Base-by-base conservation (phyloP, 2,797 vertebrate genomes). In the Pipistrellus nathusii region DNA sequence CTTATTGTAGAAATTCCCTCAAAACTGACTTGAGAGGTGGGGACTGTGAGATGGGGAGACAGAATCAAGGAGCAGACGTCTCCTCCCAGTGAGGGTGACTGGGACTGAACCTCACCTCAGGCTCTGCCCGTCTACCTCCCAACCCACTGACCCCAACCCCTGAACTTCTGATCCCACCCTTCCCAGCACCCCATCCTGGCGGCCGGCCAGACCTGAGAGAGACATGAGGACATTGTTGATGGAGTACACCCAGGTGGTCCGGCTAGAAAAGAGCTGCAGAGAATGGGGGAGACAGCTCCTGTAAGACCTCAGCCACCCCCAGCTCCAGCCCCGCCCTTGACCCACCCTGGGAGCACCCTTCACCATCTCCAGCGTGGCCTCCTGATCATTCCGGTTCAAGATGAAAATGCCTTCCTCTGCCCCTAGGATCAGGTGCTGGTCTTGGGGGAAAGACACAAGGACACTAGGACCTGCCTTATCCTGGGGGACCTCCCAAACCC, bases 331-430 rank as follows among this genome's bases (percentile, higher is more conserved):
- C 25, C 0, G 1, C 21, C 73, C 84, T 48, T 0, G 1, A 18
- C n/a, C 46, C 62, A 21, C 35, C 32, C 76, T 1, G 3, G 41
- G 44, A 1, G 1, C 73, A 46, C 13, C 38, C 41, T 98, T 97
- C 97, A 99, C 99, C 99, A 99, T 98, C 93, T 99, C 99, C 97
- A 99, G 98, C 0, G 99, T 99, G 87, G 99, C 98, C 81, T 99
- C 99, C 0, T 98, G 80, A 30, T 99, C 98, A 25, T 97, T 98
- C 48, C 99, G 98, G 97, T 99, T 99, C 93, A 99, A 95, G 73
- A 98, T 99, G 97, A 99, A 99, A 95, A 99, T 99, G 2, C 99
- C 99, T 87, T 99, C 99, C 71, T 99, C 99, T 0, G 99, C 98
- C 4, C 98, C 99, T 90, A 99, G 98, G 94, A 99, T 99, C 92